phyloP scores from a whole-genome alignment of 2,797 vertebrate species.

The Clarias pachynema region DNA sequence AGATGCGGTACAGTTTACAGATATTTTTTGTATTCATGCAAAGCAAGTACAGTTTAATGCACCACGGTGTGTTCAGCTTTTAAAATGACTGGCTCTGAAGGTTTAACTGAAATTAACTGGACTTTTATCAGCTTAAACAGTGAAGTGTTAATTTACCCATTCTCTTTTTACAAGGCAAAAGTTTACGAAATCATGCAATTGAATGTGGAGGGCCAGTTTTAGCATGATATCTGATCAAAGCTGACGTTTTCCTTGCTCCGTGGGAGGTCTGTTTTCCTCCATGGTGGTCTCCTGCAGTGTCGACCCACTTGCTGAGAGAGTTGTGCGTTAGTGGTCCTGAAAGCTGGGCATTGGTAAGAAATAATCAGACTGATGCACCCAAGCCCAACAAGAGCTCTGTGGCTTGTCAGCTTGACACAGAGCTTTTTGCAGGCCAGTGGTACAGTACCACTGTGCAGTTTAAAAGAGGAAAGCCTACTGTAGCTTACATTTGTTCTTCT shows the following conservation, averaged over 20 bases:
- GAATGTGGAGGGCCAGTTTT: not conserved
- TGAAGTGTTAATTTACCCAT: not conserved
- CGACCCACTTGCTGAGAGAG: constrained; percentile 11
- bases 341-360: constrained; percentile 25
- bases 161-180: constrained; percentile 26
- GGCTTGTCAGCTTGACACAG: constrained; percentile 42
- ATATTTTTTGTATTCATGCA: not conserved
- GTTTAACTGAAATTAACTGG: not conserved
- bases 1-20: not conserved
- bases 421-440: constrained; percentile 29
- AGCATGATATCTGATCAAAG: not conserved
- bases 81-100: not conserved
- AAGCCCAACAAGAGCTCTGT: constrained; percentile 8
- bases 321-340: constrained; percentile 9
- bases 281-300: constrained; percentile 32
- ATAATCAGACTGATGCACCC: constrained; percentile 1
- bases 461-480: constrained; percentile 19
- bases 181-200: constrained; percentile 16
- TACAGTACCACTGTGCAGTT: constrained; percentile 17
- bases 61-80: not conserved
- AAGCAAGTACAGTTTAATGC: not conserved
- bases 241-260: constrained; percentile 18
- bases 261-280: constrained; percentile 41
- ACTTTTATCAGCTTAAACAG: constrained; percentile 16
- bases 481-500: constrained; percentile 27